Evolutionary conservation across 2,797 vertebrate species (phyloP), one percentile per base, ranked within the genome.

Genomic region (Spondyliosoma cantharus): DNA sequence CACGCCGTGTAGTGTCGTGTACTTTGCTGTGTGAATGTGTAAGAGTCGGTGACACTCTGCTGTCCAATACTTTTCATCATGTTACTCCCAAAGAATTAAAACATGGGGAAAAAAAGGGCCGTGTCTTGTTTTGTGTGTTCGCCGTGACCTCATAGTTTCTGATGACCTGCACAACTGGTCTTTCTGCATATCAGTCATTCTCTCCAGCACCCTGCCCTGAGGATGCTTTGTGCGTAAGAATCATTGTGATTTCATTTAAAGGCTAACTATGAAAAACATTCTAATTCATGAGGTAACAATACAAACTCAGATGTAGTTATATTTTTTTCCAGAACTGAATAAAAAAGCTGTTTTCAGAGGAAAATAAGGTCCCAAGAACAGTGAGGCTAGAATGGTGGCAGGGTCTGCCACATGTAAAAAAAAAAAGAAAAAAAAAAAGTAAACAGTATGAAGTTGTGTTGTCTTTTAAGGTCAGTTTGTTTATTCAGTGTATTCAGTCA

Each of bases 41-140:
- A 85, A 76, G 81, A 85, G 71, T 80, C 70, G 53, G 62, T 50
- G 19, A 32, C 25, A 0, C 75, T 91, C 82, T 90, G 82, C 87
- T 87, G 89, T 93, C 89, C 79, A 91, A 71, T 83, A 85, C 85
- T 90, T 32, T 87, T 83, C 88, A 84, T 93, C 85, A 80, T 86
- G 86, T 90, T 84, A 84, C 88, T 92, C 87, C 90, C 77, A 87
- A 93, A 94, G 74, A 93, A 95, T 92, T 89, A 94, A 95, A 95
- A 90, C 76, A 74, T 80, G 52, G 53, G 63, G 64, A 27, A 32
- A 8, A 71, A 73, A 27, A 37, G 7, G 32, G 15, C 25, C 16
- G 6, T 7, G 29, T 20, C 20, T 12, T 45, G n/a, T 24, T 24
- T 8, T 54, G 54, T 88, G 15, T 86, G 8, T 76, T 24, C 66